Conservation (phyloP, 1,140 invertebrate genomes). For the Bombus pyrosoma region DNA sequence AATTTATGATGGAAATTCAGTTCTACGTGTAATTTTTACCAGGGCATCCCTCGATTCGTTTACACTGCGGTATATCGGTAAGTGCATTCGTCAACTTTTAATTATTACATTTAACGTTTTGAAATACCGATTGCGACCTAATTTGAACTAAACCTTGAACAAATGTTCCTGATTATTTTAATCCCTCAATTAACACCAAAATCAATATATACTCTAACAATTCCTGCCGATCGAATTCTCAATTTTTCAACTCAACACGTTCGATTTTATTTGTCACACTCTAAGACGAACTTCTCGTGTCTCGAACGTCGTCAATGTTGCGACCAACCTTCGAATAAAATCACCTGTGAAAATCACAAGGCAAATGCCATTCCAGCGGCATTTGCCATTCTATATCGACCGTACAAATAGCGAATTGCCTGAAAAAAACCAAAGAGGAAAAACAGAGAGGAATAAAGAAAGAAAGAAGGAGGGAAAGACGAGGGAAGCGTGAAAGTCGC, state of each 20-base stretch:
- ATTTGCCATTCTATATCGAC: background rate
- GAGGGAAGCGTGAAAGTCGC: background rate
- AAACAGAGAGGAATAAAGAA: background rate
- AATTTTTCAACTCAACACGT: background rate
- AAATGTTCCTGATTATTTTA: background rate
- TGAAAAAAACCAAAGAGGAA: background rate
- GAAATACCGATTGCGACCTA: background rate
- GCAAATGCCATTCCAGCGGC: background rate
- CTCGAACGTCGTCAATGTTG: background rate
- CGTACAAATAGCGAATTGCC: background rate
- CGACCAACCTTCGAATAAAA: background rate
- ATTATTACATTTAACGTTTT: background rate
- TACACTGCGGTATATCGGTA: background rate
- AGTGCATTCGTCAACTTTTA: background rate
- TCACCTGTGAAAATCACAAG: background rate
- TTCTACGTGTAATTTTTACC: background rate
- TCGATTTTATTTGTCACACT: too few species aligned
- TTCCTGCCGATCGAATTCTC: background rate
- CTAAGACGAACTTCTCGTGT: background rate
- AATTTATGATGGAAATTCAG: background rate
- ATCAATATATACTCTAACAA: background rate
- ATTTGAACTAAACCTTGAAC: background rate
- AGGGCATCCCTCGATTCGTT: background rate
- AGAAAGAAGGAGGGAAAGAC: too few species aligned
- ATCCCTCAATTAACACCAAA: background rate